Evolutionary conservation across 2,888 invertebrate species (phyloP).

Genomic region (Anorthoa munda): DNA sequence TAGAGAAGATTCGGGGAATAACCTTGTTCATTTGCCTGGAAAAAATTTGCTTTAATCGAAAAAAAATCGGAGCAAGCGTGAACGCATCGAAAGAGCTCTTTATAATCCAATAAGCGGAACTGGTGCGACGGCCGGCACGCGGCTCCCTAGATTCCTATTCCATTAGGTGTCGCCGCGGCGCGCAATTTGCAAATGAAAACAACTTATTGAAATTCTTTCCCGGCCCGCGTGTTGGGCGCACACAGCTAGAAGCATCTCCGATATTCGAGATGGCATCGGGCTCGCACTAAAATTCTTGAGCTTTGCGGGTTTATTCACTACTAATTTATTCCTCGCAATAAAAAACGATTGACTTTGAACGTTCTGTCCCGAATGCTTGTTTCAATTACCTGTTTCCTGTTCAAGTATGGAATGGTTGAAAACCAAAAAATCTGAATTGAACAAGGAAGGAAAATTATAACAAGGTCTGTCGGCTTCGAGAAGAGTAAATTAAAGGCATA

Average conservation of each 20-base stretch:
- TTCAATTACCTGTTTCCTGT: constrained; percentile 33
- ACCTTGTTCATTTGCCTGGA: constrained; percentile 46
- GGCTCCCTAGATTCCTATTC: constrained; percentile 86
- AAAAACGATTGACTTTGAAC: constrained; percentile 29
- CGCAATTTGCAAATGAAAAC: constrained; percentile 91
- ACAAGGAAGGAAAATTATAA: constrained; percentile 48
- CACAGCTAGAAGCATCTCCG: constrained; percentile 74
- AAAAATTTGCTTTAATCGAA: constrained; percentile 58
- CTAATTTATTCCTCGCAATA: constrained; percentile 35
- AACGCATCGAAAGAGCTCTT: constrained; percentile 73
- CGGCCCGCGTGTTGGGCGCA: constrained; percentile 77
- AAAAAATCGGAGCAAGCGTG: constrained; percentile 60
- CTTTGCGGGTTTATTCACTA: constrained; percentile 49
- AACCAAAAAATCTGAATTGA: constrained; percentile 31
- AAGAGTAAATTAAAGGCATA: constrained; percentile 41
- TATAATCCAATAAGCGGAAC: constrained; percentile 84
- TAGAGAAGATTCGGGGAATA: constrained; percentile 14
- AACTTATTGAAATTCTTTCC: constrained; percentile 91
- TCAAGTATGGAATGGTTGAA: constrained; percentile 3
- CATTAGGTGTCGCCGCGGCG: constrained; percentile 88
- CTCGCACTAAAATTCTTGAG: constrained; percentile 71
- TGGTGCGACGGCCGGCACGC: constrained; percentile 76
- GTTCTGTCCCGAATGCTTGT: constrained; percentile 17
- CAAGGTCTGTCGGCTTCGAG: constrained; percentile 25
- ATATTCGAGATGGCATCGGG: constrained; percentile 80